Conservation (phyloP, 2,113 vertebrate genomes). For the Paralichthys olivaceus region DNA sequence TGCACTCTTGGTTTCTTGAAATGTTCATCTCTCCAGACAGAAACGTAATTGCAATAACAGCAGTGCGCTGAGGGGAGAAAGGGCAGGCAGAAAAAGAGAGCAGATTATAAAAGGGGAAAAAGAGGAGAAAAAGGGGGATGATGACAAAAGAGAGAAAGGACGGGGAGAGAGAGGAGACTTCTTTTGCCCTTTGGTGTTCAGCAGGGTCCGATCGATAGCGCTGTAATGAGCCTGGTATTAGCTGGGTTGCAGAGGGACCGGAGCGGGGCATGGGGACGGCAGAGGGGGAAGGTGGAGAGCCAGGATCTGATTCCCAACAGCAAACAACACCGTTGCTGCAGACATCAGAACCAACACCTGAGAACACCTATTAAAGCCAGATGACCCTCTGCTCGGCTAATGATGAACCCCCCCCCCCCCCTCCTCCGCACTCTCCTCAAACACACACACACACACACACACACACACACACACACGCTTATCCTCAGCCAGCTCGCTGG, state of each 20-base stretch:
- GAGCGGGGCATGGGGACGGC: constrained; percentile 58
- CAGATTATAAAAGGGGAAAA: constrained; percentile 45
- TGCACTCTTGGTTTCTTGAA: constrained; percentile 5
- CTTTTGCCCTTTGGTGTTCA: constrained; percentile 71
- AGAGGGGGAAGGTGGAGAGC: constrained; percentile 39
- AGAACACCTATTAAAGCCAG: constrained; percentile 74
- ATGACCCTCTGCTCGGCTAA: constrained; percentile 68
- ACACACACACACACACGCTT: constrained; percentile 6
- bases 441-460: constrained; percentile 1
- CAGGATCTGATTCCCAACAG: constrained; percentile 76
- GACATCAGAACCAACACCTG: constrained; percentile 76
- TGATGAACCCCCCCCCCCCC: constrained; percentile 45
- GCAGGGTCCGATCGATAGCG: constrained; percentile 73
- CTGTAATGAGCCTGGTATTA: constrained; percentile 81
- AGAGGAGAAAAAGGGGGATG: constrained; percentile 45
- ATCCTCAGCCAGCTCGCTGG: constrained; percentile 33
- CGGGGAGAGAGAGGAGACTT: constrained; percentile 53
- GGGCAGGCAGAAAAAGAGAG: constrained; percentile 45
- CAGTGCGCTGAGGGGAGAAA: constrained; percentile 11
- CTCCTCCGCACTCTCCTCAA: constrained; percentile 13
- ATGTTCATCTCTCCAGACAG: constrained; percentile 38
- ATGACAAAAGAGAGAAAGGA: constrained; percentile 62
- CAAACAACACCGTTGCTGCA: constrained; percentile 72
- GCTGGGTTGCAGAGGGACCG: constrained; percentile 75
- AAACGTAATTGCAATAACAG: constrained; percentile 40